Base-by-base conservation (phyloP, 2,888 invertebrate species). In the Desoria tigrina region DNA sequence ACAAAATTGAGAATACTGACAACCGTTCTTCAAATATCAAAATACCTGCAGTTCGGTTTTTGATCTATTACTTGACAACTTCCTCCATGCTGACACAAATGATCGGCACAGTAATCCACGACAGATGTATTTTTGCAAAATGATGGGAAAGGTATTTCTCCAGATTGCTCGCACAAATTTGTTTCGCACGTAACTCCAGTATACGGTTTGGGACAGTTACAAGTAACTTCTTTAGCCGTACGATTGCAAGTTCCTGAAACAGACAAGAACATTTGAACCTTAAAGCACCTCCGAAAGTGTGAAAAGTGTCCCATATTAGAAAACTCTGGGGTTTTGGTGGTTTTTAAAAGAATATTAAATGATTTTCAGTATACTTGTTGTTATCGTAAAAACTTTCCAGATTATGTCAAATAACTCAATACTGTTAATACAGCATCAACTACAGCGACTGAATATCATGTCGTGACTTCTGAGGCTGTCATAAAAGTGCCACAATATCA, bases 71-170 rank as follows among this genome's bases (percentile, higher is more conserved):
- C 78, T 16, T 82, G 79, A 73, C 86, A 86, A 0, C 79, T 81
- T 9, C 86, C 86, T 11, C 83, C 82, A 77, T 86, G 85, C 54
- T 82, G 79, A 76, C 86, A 85, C 53, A 79, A 79, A 45, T 18
- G 23, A 3, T 23, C n/a, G 11, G 24, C 26, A 45, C 58, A 58
- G 4, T 21, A 28, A 14, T 58, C 57, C 9, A 21, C 45, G 23
- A 59, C 57, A 16, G 65, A 42, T 26, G 45, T 59, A 27, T 64
- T 58, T 51, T 32, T 21, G 27, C 69, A 67, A 27, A 69, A 59
- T 50, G 63, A 63, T 57, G 72, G 65, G 2, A 71, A 69, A 16
- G 21, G 4, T 3, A 28, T 32, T 23, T 26, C 42, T 39, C 18
- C 14, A 6, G 24, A 18, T 2, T 4, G 23, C 23, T 81, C 80